phyloP scores from a whole-genome alignment of 1,140 invertebrate species.

The Philopotamus ludificatus region DNA sequence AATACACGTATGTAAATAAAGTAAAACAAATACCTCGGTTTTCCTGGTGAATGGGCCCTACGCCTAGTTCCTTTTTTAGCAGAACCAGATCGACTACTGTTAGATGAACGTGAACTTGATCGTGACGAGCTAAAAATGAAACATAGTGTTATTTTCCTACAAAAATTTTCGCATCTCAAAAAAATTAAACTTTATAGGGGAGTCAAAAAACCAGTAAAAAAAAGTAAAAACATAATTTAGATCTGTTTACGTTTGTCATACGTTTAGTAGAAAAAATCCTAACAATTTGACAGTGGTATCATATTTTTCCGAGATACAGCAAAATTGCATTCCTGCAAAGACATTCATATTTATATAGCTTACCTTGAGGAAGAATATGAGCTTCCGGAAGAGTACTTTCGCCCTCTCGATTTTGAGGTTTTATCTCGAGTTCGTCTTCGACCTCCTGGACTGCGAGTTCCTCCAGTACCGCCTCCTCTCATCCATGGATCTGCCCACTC shows the following conservation, averaged over 20 bases:
- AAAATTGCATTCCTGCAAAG: no score
- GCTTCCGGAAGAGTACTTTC: constrained; percentile 72
- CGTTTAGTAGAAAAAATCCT: no score
- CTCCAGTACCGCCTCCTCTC: constrained; percentile 56
- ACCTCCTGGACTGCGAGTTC: constrained; percentile 6
- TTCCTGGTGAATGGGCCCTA: constrained; percentile 15
- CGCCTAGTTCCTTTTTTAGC: constrained; percentile 15
- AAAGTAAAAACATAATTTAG: no score
- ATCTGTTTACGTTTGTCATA: no score
- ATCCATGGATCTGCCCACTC: constrained; percentile 95
- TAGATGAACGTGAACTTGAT: constrained; percentile 50
- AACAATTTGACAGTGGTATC: no score
- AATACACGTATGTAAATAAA: no score
- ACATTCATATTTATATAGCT: neutral
- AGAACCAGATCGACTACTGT: constrained; percentile 56
- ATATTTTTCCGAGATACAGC: no score
- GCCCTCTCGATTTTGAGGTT: constrained; percentile 19
- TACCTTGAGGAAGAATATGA: constrained; percentile 73
- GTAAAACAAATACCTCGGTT: constrained; percentile 6
- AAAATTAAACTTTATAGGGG: neutral
- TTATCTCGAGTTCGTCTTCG: constrained; percentile 1
- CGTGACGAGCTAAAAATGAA: constrained; percentile 43
- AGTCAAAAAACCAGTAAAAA: no score
- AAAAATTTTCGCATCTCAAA: neutral
- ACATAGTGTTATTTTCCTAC: neutral